Base-by-base conservation (phyloP, 2,797 vertebrate genomes). In the Remorina albescens region DNA sequence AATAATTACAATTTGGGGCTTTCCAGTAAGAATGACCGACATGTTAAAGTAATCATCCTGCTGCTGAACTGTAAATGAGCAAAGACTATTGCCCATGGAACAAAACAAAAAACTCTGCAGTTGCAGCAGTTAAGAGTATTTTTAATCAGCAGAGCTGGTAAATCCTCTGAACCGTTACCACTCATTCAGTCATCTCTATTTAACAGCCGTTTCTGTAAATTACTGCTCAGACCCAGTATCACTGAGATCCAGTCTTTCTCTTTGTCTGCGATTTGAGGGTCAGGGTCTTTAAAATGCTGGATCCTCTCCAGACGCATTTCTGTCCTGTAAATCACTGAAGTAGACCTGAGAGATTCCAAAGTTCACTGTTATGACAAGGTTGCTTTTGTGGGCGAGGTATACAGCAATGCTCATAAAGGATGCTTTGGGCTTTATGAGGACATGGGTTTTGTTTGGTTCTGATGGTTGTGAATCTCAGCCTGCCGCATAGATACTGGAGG, bases 61-160 rank as follows among this genome's bases (percentile, higher is more conserved):
- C 49, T 58, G 53, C 1, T 87, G 86, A 87, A 86, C 83, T 81
- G 65, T 28, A 55, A 71, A 53, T 71, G 68, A 84, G 82, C 85
- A 41, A 42, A 60, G 30, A 78, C 41, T 55, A 39, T 49, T 73
- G 66, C 58, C 72, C 15, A 5, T 25, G 64, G 70, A 77, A 67
- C 72, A 65, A 81, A 79, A 72, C 51, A 39, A 54, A 56, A 76
- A 65, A 66, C 46, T 55, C 46, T 51, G 59, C 51, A 39, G 36
- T 30, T 46, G 51, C 6, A 70, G 46, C 34, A 0, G 10, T 73
- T 64, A 58, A 42, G 36, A 41, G 60, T 56, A 49, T 53, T 76
- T 74, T 86, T 63, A 81, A 80, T 82, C 74, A 67, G 68, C 8
- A 1, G 12, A 55, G 67, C 25, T 19, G 60, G 39, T 73, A 67